Evolutionary conservation across 2,888 invertebrate genomes (phyloP).

Genomic region (Salpingus planirostris): DNA sequence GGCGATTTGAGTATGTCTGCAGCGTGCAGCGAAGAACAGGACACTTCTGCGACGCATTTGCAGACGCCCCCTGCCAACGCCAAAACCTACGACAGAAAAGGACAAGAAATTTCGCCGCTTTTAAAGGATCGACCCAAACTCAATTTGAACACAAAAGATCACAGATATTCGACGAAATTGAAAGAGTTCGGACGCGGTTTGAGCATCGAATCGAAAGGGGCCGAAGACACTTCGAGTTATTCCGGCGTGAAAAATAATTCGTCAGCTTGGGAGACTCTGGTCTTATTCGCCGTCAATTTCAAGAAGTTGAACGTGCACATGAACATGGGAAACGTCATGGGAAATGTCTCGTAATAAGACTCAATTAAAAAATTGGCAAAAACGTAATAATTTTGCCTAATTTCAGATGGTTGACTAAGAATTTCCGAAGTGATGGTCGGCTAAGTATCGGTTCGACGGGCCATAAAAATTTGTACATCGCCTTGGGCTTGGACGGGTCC

Average conservation of each 20-base stretch:
- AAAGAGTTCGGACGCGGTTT: constrained; percentile 50
- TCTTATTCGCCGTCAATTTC: constrained; percentile 92
- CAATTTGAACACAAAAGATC: constrained; percentile 46
- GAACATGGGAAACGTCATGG: constrained; percentile 99
- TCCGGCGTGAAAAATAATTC: constrained; percentile 41
- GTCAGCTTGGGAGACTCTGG: constrained; percentile 91
- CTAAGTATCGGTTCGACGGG: constrained; percentile 90
- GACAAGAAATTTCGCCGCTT: constrained; percentile 35
- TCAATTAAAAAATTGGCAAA: not conserved
- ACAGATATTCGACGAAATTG: constrained; percentile 42
- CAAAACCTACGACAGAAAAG: too few species aligned
- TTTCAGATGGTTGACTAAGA: constrained; percentile 79
- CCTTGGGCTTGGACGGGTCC: constrained; percentile 80
- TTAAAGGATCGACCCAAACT: constrained; percentile 51
- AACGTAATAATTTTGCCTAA: constrained; percentile 1
- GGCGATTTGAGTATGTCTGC: constrained; percentile 73
- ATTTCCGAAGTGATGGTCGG: constrained; percentile 85
- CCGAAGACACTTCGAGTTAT: constrained; percentile 46
- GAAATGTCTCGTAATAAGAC: constrained; percentile 65
- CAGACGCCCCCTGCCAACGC: constrained; percentile 21
- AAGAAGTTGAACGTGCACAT: constrained; percentile 93
- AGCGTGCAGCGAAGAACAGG: constrained; percentile 35
- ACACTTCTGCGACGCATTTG: constrained; percentile 9
- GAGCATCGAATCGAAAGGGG: constrained; percentile 33
- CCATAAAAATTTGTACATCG: constrained; percentile 86